Base-by-base conservation (phyloP, 2,888 invertebrate genomes). In the Arrhopalites spinosus region DNA sequence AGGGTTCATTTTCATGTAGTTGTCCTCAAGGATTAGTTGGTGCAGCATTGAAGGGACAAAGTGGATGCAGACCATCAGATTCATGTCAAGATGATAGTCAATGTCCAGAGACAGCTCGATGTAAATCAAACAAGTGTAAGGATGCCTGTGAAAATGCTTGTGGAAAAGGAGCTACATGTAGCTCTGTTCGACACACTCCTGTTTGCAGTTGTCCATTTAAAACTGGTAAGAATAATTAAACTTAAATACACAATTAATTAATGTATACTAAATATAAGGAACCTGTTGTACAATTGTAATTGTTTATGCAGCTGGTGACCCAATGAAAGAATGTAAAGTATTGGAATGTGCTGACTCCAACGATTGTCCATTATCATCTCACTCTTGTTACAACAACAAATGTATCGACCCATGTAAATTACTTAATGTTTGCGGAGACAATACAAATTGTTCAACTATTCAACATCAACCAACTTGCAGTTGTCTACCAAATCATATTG, bases 401-500 rank as follows among this genome's bases (percentile, higher is more conserved):
- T 95, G 95, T 84, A 88, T 90, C 77, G 90, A 95, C 86, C 93
- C 95, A 1, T 96, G 95, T 84, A 89, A 89, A 13, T 87, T 94
- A 77, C 88, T 91, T 0, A 93, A 94, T 80, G 92, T 93, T 0
- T 95, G 95, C 83, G 95, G 95, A 0, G 89, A 90, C 78, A 91
- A 71, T 50, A 92, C 94, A 0, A 89, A 90, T 75, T 95, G 95
- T 84, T 86, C 89, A 1, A 89, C 93, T 0, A 88, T 88, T 80
- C 93, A 93, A 85, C 95, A 95, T 45, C 83, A 84, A 67, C 93
- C 93, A 0, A 25, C 15, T 1, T 59, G 59, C 25, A 20, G 25
- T 13, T 59, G 59, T 59, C 27, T 27, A 5, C 13, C 93, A 29
- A 95, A 95, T 63, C 92, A 90, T 79, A 94, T 94, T 0, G 95